Base-by-base conservation (phyloP, 2,888 invertebrate species). In the Epicampocera succincta region DNA sequence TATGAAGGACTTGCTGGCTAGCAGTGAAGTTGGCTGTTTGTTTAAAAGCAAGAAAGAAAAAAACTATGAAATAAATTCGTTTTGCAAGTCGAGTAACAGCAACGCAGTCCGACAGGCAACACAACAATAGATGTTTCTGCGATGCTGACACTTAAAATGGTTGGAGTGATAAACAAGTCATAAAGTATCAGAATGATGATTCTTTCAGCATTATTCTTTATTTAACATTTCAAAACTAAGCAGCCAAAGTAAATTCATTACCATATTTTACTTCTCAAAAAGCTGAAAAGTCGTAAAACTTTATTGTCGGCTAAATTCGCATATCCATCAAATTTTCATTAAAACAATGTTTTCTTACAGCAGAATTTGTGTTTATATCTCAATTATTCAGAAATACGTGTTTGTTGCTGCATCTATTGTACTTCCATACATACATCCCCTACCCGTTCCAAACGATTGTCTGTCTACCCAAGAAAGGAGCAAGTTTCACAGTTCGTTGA, bases 251-350 rank as follows among this genome's bases (percentile, higher is more conserved):
- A 60, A 78, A 78, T 78, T 82, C 78, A 74, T 82, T 78, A 78
- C 61, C 78, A 82, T 82, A 78, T 82, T 82, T 69, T 69, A 44
- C 50, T 52, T 65, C 29, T 66, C 60, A 73, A 71, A 77, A 42
- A 78, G 69, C 74, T 66, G 58, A 71, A 48, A 66, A 78, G 60
- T 74, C 74, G 54, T 82, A 82, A 77, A 82, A 82, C 78, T 82
- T 82, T 82, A 74, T 66, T 82, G 78, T 56, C 48, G 69, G 66
- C 71, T 82, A 69, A 74, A 66, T 60, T 78, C 48, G 71, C 52
- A 69, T 52, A 82, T 82, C 78, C 71, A 82, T 78, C 77, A 82
- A 78, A 78, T 78, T 78, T 74, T 82, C 65, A 78, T 78, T 78
- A 66, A 15, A 74, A 75, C 48, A 65, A 66, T 74, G 15, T 76